Conservation (phyloP, 2,113 vertebrate genomes). For the Cichladusa arquata region DNA sequence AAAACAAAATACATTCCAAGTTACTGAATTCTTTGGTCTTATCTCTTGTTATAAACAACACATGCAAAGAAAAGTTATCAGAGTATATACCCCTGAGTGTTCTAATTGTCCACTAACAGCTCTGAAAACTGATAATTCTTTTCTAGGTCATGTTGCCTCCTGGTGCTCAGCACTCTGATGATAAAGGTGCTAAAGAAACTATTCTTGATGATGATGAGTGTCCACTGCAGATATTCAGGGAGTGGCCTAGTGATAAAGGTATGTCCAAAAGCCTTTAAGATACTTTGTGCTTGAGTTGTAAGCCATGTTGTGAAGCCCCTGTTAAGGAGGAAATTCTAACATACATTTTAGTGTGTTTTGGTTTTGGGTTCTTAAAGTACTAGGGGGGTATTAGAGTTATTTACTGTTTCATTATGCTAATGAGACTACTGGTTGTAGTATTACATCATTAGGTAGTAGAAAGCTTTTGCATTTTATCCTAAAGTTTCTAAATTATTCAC, state of each 20-base stretch:
- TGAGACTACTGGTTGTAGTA: neutral
- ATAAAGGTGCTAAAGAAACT: conserved; percentile 87
- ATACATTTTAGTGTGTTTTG: neutral
- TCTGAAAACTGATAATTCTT: neutral
- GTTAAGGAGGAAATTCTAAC: neutral
- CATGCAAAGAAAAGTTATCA: neutral
- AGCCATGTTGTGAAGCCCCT: neutral
- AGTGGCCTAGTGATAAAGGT: conserved; percentile 97
- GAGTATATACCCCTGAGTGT: neutral
- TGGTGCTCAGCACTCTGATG: conserved; percentile 88
- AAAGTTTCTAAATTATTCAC: neutral
- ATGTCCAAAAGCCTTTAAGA: neutral
- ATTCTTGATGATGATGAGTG: conserved; percentile 93
- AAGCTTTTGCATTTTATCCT: neutral
- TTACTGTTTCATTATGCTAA: neutral
- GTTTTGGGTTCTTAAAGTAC: neutral
- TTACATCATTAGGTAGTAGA: neutral
- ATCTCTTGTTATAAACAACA: neutral
- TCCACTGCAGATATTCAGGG: conserved; percentile 95
- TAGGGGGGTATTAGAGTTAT: neutral
- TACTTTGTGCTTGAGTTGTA: neutral
- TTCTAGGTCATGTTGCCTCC: conserved; percentile 79
- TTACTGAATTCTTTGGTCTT: neutral
- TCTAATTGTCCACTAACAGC: neutral
- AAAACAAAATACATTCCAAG: neutral